These are phyloP conservation scores for Bellardia pandia DNA, from an alignment of 2,888 invertebrate species.

Conservation along the genomic window DNA sequence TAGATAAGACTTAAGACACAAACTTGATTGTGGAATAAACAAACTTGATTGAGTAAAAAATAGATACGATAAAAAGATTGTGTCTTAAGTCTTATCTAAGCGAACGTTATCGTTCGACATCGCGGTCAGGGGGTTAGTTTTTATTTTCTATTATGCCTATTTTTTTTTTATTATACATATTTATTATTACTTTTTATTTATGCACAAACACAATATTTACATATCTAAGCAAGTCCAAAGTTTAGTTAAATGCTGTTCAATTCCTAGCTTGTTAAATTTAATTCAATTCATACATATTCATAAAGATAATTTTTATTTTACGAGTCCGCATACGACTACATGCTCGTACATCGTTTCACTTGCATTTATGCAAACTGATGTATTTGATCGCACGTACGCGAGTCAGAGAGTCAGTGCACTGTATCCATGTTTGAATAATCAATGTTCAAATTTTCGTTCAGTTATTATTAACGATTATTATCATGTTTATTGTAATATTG, in stretches of 20 bases:
- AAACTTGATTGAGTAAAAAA: too few species aligned
- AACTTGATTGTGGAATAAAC: too few species aligned
- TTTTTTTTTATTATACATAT: slow-evolving; percentile 17
- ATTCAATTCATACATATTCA: slow-evolving; percentile 21
- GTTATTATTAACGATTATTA: slow-evolving; percentile 65
- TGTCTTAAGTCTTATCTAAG: too few species aligned
- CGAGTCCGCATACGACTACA: not conserved
- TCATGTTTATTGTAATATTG: not conserved
- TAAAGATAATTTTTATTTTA: slow-evolving; percentile 45
- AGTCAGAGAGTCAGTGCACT: not conserved
- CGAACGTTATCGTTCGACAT: too few species aligned
- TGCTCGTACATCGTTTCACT: not conserved
- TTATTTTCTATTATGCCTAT: slow-evolving; percentile 19
- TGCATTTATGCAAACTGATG: slow-evolving; percentile 30
- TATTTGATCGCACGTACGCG: not conserved
- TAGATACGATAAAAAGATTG: too few species aligned
- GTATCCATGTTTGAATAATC: not conserved
- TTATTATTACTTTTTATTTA: not conserved
- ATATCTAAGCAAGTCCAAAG: not conserved
- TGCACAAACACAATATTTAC: not conserved
- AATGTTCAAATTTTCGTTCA: slow-evolving; percentile 30
- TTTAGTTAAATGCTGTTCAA: not conserved
- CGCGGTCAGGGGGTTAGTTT: too few species aligned
- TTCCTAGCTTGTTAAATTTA: slow-evolving; percentile 10
- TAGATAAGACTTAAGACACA: too few species aligned